Base-by-base conservation (phyloP, 2,797 vertebrate species). In the Salarias fasciatus region DNA sequence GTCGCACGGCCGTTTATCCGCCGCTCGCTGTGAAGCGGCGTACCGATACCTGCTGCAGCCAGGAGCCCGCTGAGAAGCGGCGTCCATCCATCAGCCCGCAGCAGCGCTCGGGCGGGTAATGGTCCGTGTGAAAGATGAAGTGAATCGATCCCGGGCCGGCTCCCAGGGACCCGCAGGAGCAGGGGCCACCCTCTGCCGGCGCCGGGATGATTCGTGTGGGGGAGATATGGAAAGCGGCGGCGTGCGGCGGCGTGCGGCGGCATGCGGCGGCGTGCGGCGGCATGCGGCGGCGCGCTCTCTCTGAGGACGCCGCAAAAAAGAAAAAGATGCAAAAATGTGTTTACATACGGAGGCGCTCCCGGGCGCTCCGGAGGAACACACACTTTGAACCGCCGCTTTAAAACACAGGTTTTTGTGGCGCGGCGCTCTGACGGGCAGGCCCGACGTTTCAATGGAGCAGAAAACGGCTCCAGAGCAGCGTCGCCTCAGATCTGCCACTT, bases 81-180 rank as follows among this genome's bases (percentile, higher is more conserved):
- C 1, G 53, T 55, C 33, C 24, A 36, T 52, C 61, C 30, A 45
- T 2, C 28, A 28, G 11, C 31, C 11, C 33, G 33, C 12, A 51
- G n/a, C 8, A 46, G 29, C 18, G 3, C 15, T 6, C 53, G 15
- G 35, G 63, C 44, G 61, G 54, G 74, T 79, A 69, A 58, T 49
- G 28, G 69, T 61, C 30, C 24, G 43, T 53, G 43, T 63, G 61
- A 48, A 72, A 77, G 53, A 82, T 62, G 64, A 74, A 74, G 38
- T 63, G 40, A 72, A 72, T 76, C 43, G 68, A 53, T 65, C 51
- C 6, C 1, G 7, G 53, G 72, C 46, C 28, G 24, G 28, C 75
- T 74, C 54, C 42, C 53, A 28, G 58, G 69, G 61, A 78, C 45
- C 85, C 80, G 80, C 85, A 82, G 82, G 63, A 84, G 85, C 75